A percentile compares a stretch with the other conserved stretches of the same genome.
Conservation (phyloP, 2,888 invertebrate genomes). For the Synergus japonicus region DNA sequence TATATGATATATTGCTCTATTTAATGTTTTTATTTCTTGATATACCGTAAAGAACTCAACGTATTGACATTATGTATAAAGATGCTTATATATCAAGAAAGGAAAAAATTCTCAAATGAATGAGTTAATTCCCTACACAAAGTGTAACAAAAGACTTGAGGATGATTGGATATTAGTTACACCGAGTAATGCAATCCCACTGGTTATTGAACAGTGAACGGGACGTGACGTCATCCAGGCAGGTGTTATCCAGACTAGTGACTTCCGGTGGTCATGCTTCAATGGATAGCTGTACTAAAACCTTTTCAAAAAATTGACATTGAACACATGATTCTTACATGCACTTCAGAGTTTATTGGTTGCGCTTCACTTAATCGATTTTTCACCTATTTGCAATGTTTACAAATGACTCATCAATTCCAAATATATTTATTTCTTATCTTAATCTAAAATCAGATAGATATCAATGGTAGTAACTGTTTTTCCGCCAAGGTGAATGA, state of each 20-base stretch:
- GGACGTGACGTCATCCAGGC: constrained; percentile 62
- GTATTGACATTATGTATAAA: no score
- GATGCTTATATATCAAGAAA: neutral
- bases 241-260: constrained; percentile 63
- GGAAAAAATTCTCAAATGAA: neutral
- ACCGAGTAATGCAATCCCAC: constrained; percentile 41
- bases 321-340: constrained; percentile 14
- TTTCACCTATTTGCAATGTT: constrained; percentile 18
- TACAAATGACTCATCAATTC: constrained; percentile 13
- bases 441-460: neutral
- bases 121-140: constrained; percentile 32
- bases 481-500: neutral
- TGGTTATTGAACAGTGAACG: constrained; percentile 56
- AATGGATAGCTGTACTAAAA: constrained; percentile 36
- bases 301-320: constrained; percentile 41
- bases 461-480: neutral
- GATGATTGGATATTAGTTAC: constrained; percentile 22
- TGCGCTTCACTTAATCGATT: constrained; percentile 24
- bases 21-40: no score
- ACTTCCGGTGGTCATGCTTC: constrained; percentile 56
- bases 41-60: no score
- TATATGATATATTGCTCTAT: no score
- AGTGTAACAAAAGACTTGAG: constrained; percentile 25
- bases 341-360: neutral
- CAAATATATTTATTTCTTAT: neutral